Base-by-base conservation (phyloP, 2,888 invertebrate genomes). In the Phasia obesa region DNA sequence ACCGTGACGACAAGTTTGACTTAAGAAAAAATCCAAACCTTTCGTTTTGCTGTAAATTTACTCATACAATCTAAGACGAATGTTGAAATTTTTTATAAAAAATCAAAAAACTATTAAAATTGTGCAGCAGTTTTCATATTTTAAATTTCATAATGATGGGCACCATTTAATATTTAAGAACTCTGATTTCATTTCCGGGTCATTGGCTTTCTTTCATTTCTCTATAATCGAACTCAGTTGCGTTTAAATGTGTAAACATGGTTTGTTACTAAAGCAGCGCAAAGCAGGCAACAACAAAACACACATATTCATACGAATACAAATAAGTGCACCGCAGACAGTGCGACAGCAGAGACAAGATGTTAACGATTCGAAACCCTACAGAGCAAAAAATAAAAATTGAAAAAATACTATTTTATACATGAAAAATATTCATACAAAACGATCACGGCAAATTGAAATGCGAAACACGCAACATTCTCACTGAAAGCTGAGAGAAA, bases 141-240 rank as follows among this genome's bases (percentile, higher is more conserved):
- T 77, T 55, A 47, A 62, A 62, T 77, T 77, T 77, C 62, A 64
- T 77, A n/a, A n/a, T 77, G 64, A 70, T 70, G 70, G 51, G 19
- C 57, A 70, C 35, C 65, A 62, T 80, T 70, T 75, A 57, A 75
- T 64, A 65, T 77, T 77, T 77, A 73, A 82, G 77, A 77, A 82
- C 81, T 77, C 62, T 77, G 69, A 77, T 82, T 82, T 78, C 74
- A 82, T 91, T 91, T 91, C 90, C 90, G 90, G 90, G 90, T 91
- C 90, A 90, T 89, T 90, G 90, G 91, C 90, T 87, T 87, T 85
- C 59, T 80, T 85, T 74, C 84, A 86, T 87, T 85, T 82, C 84
- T 85, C 81, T 89, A 89, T 89, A 71, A 78, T 78, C 78, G 78
- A 78, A 80, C 44, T 77, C 47, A 57, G 81, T 84, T 53, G 73